Evolutionary conservation across 2,888 invertebrate species (phyloP).

Genomic region (Nomada fabriciana): DNA sequence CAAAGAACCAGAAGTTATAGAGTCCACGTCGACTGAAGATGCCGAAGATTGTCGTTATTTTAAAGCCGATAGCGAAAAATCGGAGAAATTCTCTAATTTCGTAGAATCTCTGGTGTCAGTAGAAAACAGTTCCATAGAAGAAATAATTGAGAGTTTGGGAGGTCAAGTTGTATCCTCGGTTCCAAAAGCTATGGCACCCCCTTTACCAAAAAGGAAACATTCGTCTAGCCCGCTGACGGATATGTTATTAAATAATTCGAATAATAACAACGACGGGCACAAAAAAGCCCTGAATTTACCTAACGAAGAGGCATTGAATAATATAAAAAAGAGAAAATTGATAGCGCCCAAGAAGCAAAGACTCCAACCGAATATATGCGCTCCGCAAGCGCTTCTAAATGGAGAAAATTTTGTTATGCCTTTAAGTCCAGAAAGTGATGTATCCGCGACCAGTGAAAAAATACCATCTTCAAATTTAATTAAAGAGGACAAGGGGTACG

Average conservation of each 20-base stretch:
- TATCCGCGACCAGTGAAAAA: slow-evolving; percentile 82
- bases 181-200: slow-evolving; percentile 76
- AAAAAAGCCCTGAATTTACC: slow-evolving; percentile 59
- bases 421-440: slow-evolving; percentile 84
- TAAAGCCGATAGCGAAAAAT: slow-evolving; percentile 72
- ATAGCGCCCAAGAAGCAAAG: slow-evolving; percentile 77
- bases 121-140: slow-evolving; percentile 66
- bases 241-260: slow-evolving; percentile 76
- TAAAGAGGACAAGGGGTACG: slow-evolving; percentile 82
- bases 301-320: slow-evolving; percentile 66
- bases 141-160: slow-evolving; percentile 73
- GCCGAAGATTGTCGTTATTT: slow-evolving; percentile 79
- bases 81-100: slow-evolving; percentile 75
- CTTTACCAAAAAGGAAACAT: slow-evolving; percentile 75
- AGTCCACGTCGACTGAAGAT: slow-evolving; percentile 52
- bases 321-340: slow-evolving; percentile 76
- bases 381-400: slow-evolving; percentile 74
- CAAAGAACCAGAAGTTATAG: slow-evolving; percentile 7
- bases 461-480: slow-evolving; percentile 69
- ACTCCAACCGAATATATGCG: slow-evolving; percentile 67
- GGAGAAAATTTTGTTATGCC: slow-evolving; percentile 83
- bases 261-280: slow-evolving; percentile 79
- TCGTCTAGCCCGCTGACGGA: slow-evolving; percentile 78
- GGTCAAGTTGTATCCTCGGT: slow-evolving; percentile 70
- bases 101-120: slow-evolving; percentile 72